Evolutionary conservation across 2,113 vertebrate genomes (phyloP).

Genomic region (Calidris pygmaea): DNA sequence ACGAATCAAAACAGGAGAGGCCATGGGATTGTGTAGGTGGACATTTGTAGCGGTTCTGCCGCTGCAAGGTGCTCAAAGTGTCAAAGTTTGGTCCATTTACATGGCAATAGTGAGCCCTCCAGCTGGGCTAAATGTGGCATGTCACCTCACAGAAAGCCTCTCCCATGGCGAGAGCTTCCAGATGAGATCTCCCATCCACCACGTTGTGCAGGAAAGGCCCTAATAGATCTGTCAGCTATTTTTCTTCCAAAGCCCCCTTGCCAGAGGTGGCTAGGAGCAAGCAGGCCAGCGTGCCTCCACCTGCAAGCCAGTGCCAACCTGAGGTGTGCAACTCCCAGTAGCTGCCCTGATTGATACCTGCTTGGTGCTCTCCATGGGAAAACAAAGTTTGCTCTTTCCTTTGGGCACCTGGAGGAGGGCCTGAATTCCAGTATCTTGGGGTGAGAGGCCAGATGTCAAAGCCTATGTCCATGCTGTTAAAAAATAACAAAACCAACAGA

Average conservation of each 20-base stretch:
- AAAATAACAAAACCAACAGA: background rate
- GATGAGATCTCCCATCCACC: background rate
- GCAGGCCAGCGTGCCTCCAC: fast-evolving
- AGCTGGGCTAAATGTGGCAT: fast-evolving
- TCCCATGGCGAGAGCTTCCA: background rate
- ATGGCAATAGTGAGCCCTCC: background rate
- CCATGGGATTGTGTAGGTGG: background rate
- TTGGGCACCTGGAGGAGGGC: background rate
- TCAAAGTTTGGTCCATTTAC: background rate
- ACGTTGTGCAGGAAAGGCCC: background rate
- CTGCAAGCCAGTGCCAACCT: background rate
- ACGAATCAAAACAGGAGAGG: background rate
- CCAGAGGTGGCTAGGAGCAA: background rate
- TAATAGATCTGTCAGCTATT: background rate
- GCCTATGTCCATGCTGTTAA: background rate
- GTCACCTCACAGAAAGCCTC: background rate
- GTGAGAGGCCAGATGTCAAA: background rate
- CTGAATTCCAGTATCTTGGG: background rate
- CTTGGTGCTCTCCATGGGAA: background rate
- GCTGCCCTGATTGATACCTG: background rate
- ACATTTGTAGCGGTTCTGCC: background rate
- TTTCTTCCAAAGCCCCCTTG: background rate
- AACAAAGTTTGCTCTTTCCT: background rate
- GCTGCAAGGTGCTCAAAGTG: background rate
- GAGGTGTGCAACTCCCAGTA: background rate